These are phyloP conservation scores for Miltochrista miniata DNA, from an alignment of 2,888 invertebrate genomes.

Conservation along the genomic window DNA sequence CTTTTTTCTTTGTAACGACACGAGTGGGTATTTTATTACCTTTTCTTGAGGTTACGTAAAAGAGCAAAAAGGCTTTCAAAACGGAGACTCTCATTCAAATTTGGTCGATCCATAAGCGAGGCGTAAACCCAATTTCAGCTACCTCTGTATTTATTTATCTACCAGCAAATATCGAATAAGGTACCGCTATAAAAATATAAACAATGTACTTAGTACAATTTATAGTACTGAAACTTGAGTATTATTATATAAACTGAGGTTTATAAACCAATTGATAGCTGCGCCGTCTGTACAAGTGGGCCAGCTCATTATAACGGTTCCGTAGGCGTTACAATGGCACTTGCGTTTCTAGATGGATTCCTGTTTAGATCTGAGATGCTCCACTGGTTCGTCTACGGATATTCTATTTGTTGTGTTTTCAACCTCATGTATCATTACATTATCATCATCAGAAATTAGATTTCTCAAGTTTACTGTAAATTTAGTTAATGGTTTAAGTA, in stretches of 20 bases:
- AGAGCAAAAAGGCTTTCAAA: constrained; percentile 9
- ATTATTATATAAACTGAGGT: constrained; percentile 5
- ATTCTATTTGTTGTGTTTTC: constrained; percentile 12
- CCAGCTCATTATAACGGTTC: constrained; percentile 47
- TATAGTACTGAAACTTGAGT: constrained; percentile 8
- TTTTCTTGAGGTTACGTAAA: constrained; percentile 16
- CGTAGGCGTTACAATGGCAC: constrained; percentile 50
- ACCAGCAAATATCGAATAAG: background rate
- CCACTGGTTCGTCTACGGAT: constrained; percentile 35
- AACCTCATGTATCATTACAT: no score
- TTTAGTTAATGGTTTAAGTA: no score
- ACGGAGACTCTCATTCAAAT: no score
- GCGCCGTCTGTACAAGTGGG: constrained; percentile 32
- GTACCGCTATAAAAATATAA: background rate
- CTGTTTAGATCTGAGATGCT: constrained; percentile 34
- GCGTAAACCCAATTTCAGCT: no score
- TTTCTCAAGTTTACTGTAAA: no score
- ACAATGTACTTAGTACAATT: constrained; percentile 3
- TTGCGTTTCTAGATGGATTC: constrained; percentile 45
- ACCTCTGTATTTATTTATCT: no score
- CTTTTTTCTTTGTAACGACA: constrained; percentile 18
- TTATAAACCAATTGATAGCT: constrained; percentile 11
- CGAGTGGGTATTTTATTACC: constrained; percentile 17
- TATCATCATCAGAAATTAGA: no score
- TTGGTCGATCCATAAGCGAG: no score